Evolutionary conservation across 2,888 invertebrate genomes (phyloP), one percentile per base, ranked within the genome.

Genomic region (Dioctria linearis): DNA sequence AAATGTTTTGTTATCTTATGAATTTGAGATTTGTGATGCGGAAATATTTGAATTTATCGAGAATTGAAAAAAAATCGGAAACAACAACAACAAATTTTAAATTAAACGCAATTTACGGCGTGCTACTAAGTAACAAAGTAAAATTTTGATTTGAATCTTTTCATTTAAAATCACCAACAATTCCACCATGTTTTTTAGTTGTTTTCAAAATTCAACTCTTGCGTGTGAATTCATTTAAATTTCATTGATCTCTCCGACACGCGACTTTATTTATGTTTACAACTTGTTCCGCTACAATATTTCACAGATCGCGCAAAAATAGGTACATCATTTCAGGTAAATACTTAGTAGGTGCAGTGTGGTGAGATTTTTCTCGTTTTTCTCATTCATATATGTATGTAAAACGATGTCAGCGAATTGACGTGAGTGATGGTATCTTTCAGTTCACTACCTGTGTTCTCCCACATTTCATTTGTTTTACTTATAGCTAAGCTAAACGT

Each of bases 341-440:
- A n/a, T n/a, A n/a, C n/a, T n/a, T n/a, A n/a, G 25, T 25, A 25
- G 25, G 25, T 25, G 25, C 25, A 2, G 25, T 25, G 25, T 25
- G 25, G 25, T 25, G 73, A 57, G 6, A 8, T 42, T 25, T 57
- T 54, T 42, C 43, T 59, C n/a, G 43, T 59, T 54, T 42, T 13
- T 25, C 25, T 9, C 73, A 73, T 73, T 73, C 73, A 73, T 42
- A 73, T 25, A 25, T 25, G n/a, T 25, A 25, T 73, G 73, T 43
- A 73, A 61, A 73, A 59, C 73, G 73, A 57, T 39, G 13, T 73
- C 57, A 42, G 43, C 57, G 43, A 73, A 73, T 73, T 57, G 73
- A 8, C 25, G 42, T 42, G 54, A 54, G 54, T 54, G 54, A 54
- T 54, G 11, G n/a, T n/a, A 54, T 54, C 54, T 54, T 54, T 54